Evolutionary conservation across 2,888 invertebrate species (phyloP).

Genomic region (Frankliniella fusca): DNA sequence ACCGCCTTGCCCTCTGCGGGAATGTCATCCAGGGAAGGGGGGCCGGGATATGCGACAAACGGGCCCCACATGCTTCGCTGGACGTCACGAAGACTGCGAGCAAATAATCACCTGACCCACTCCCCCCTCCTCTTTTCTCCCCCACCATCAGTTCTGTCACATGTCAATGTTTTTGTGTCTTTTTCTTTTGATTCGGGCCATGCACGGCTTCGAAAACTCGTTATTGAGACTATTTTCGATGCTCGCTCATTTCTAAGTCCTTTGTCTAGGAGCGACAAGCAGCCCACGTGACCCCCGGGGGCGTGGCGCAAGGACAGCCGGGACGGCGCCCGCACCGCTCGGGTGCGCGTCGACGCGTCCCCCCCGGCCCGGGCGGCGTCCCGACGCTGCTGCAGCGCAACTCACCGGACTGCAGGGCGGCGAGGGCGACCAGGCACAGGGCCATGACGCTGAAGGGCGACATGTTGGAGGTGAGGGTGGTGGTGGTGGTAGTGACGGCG

Average conservation of each 20-base stretch:
- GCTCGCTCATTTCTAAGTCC: neutral
- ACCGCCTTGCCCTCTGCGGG: neutral
- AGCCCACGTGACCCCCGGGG: neutral
- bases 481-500: neutral
- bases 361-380: neutral
- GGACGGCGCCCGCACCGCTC: neutral
- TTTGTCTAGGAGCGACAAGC: neutral
- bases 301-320: neutral
- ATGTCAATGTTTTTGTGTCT: too few species aligned
- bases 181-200: too few species aligned
- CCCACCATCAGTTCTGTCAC: too few species aligned
- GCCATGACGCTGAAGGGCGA: neutral
- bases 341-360: neutral
- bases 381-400: neutral
- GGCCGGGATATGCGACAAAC: neutral
- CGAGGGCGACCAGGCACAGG: neutral
- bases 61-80: too few species aligned
- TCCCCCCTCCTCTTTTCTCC: too few species aligned
- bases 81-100: too few species aligned
- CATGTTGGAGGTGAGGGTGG: neutral
- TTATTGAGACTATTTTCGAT: too few species aligned
- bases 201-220: too few species aligned
- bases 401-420: conserved; percentile 6
- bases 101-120: too few species aligned
- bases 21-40: neutral